A percentile compares a stretch with the other conserved stretches of the same genome.
Evolutionary conservation across 2,797 vertebrate species (phyloP).

Genomic region (Galago senegalensis): DNA sequence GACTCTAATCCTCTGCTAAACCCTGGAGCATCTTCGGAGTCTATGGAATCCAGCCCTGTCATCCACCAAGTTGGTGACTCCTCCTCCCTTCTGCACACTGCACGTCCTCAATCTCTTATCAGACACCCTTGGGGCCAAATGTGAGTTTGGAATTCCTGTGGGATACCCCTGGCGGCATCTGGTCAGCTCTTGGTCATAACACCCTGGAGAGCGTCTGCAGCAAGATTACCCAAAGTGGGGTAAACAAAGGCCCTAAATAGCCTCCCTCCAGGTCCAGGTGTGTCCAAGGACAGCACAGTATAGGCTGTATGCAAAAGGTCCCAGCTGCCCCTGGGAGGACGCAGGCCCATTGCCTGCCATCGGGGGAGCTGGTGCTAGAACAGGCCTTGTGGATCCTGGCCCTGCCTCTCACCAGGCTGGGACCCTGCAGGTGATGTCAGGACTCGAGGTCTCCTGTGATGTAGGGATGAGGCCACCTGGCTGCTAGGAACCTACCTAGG

Average conservation of each 20-base stretch:
- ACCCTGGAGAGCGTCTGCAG: neutral
- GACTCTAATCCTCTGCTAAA: neutral
- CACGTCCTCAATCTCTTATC: neutral
- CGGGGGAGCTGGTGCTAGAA: neutral
- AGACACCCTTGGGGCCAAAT: neutral
- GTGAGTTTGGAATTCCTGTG: neutral
- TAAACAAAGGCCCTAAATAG: neutral
- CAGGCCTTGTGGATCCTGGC: too few relatives aligned
- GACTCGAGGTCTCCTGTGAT: neutral
- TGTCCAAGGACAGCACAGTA: neutral
- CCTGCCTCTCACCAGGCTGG: neutral
- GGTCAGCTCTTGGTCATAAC: neutral
- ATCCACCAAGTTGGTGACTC: neutral
- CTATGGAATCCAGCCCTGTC: rapidly evolving
- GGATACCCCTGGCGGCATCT: neutral
- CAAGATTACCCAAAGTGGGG: rapidly evolving
- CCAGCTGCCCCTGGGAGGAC: neutral
- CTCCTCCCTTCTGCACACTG: rapidly evolving
- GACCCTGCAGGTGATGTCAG: neutral
- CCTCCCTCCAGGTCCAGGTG: neutral
- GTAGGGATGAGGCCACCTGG: rapidly evolving
- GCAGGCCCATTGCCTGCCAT: rapidly evolving
- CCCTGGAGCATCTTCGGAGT: neutral
- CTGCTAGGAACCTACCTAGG: neutral
- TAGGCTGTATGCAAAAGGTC: neutral